Percentiles rank a stretch among this genome's conserved stretches.
Evolutionary conservation across 2,113 vertebrate genomes (phyloP).

Genomic region (Steatornis caripensis): DNA sequence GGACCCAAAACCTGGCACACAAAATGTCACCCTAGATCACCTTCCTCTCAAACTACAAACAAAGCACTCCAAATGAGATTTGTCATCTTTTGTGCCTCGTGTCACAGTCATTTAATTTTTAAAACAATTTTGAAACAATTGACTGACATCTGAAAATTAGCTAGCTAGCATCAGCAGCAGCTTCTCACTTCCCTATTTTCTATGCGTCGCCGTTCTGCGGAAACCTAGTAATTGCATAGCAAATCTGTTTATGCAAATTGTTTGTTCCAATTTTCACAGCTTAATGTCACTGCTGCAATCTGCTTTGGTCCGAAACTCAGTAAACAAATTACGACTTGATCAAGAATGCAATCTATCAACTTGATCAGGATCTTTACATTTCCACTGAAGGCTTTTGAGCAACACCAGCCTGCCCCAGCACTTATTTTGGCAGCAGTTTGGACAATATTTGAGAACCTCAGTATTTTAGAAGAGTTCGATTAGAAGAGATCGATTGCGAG

Average conservation of each 20-base stretch:
- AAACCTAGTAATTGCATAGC: neutral
- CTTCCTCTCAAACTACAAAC: neutral
- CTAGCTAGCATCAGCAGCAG: neutral
- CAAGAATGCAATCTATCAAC: neutral
- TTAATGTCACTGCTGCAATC: neutral
- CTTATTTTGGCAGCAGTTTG: rapidly evolving
- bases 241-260: neutral
- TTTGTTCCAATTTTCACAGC: neutral
- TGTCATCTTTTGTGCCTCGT: neutral
- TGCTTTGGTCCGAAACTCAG: neutral
- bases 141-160: neutral
- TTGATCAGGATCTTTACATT: neutral
- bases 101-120: neutral
- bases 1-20: neutral
- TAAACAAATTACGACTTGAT: neutral
- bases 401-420: neutral
- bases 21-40: neutral
- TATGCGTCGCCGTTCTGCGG: neutral
- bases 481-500: rapidly evolving
- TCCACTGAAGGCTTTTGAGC: neutral
- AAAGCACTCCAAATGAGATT: neutral
- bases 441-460: neutral
- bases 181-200: neutral
- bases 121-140: neutral
- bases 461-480: too few relatives aligned